These are phyloP conservation scores for Margarornis squamiger DNA, from an alignment of 2,797 vertebrate species.

Conservation along the genomic window DNA sequence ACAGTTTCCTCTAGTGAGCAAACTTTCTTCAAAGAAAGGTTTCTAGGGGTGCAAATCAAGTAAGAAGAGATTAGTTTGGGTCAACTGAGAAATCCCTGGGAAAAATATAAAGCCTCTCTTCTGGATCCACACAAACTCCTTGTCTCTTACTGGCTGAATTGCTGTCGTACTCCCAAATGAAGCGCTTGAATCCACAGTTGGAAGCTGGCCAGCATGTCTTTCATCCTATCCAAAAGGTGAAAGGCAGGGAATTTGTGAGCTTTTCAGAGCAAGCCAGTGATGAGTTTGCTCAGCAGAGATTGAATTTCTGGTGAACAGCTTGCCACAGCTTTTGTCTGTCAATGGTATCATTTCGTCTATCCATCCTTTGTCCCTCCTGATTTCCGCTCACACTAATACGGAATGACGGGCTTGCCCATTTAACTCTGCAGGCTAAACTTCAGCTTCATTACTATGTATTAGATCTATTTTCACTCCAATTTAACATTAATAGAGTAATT, in stretches of 20 bases:
- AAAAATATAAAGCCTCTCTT: background rate
- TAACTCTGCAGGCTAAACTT: conserved; percentile 39
- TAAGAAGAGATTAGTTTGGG: background rate
- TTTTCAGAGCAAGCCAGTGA: conserved; percentile 20
- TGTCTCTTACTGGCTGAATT: background rate
- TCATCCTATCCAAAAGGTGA: conserved; percentile 9
- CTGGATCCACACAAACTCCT: background rate
- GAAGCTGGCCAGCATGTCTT: background rate
- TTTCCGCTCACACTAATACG: rapidly evolving
- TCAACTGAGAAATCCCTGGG: background rate
- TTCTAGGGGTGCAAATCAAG: background rate
- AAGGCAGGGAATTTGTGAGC: background rate
- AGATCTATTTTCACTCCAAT: conserved; percentile 59
- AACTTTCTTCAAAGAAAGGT: conserved; percentile 10
- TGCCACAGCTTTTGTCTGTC: conserved; percentile 34
- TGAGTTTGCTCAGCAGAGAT: background rate
- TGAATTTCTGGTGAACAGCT: conserved; percentile 13
- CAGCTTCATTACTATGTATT: conserved; percentile 57
- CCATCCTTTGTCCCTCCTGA: background rate
- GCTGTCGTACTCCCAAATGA: background rate
- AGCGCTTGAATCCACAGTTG: background rate
- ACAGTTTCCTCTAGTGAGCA: background rate
- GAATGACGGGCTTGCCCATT: conserved; percentile 3
- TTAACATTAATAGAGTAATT: conserved; percentile 62
- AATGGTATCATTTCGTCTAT: background rate